Base-by-base conservation (phyloP, 1,140 invertebrate genomes). In the Agrilus planipennis region DNA sequence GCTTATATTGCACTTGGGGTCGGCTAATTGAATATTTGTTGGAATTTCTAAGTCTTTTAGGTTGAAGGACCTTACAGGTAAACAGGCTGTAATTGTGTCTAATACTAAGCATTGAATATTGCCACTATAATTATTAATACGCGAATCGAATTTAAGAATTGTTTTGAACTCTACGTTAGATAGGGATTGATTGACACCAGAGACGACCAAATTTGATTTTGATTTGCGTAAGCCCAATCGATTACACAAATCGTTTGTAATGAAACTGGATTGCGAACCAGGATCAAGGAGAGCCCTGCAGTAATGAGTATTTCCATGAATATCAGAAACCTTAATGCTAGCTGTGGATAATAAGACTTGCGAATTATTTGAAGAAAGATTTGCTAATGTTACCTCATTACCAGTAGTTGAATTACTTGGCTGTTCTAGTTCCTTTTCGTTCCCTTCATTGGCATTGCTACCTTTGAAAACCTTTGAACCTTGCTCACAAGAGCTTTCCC, bases 1-100 rank as follows among this genome's bases (percentile, higher is more conserved):
- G 7, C 47, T 46, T 18, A 19, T 17, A 32, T 52, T 19, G 42
- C 57, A 59, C 7, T 48, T 11, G 12, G 52, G 42, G 41, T 57
- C 55, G 9, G 50, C 50, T 7, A 54, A 40, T 32, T 34, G 19
- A 1, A 47, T 35, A 6, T 41, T 11, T 16, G 16, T 16, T 16
- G 45, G 41, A 29, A 27, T 39, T 28, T 28, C 27, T 7, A 47
- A n/a, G 10, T 4, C 2, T 17, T 19, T 34, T 28, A 17, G 22
- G 22, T 43, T 30, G 21, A 47, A 23, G 34, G 20, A 11, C 5
- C 6, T 9, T 15, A 16, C 30, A 15, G 41, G 41, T 21, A 43
- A 14, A 12, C 22, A 3, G 6, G 14, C 25, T 19, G 11, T 38
- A 20, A 43, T 43, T 29, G 36, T 32, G 6, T 7, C 7, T n/a